Percentiles rank a stretch among this genome's conserved stretches.
Evolutionary conservation across 2,888 invertebrate species (phyloP).

Genomic region (Clanis bilineata): DNA sequence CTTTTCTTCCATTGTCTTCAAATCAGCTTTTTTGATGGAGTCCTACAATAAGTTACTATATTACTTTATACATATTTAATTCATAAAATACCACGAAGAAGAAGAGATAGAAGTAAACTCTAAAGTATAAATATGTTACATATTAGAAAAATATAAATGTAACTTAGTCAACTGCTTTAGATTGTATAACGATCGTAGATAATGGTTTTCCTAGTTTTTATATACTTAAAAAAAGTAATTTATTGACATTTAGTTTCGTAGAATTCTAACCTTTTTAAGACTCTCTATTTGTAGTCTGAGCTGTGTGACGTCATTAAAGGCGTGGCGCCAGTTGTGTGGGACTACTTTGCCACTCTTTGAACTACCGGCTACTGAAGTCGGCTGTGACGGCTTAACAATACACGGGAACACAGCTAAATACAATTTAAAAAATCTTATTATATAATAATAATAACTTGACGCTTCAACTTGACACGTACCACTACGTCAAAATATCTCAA

Average conservation of each 20-base stretch:
- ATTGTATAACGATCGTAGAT: too few species aligned
- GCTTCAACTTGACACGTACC: too few species aligned
- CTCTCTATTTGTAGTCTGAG: conserved; percentile 54
- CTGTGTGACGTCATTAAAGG: conserved; percentile 52
- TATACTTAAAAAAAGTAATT: neutral
- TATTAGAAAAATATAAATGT: too few species aligned
- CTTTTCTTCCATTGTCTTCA: conserved; percentile 60
- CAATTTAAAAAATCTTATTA: neutral
- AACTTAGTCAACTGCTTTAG: too few species aligned
- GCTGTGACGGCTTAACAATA: conserved; percentile 33
- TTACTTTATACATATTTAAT: too few species aligned
- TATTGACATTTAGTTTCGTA: neutral
- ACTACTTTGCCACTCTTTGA: neutral
- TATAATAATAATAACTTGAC: too few species aligned
- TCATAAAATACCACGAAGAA: neutral
- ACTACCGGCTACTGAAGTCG: neutral
- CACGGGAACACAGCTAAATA: conserved; percentile 41
- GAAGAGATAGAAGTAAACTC: too few species aligned
- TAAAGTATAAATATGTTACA: too few species aligned
- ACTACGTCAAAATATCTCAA: too few species aligned
- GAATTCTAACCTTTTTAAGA: conserved; percentile 54
- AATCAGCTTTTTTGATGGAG: conserved; percentile 56
- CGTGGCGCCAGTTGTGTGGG: conserved; percentile 41
- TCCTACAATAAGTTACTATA: conserved; percentile 39
- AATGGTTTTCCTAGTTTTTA: neutral